Evolutionary conservation across 2,888 invertebrate species (phyloP).

Genomic region (Dicranocentrus wangi): DNA sequence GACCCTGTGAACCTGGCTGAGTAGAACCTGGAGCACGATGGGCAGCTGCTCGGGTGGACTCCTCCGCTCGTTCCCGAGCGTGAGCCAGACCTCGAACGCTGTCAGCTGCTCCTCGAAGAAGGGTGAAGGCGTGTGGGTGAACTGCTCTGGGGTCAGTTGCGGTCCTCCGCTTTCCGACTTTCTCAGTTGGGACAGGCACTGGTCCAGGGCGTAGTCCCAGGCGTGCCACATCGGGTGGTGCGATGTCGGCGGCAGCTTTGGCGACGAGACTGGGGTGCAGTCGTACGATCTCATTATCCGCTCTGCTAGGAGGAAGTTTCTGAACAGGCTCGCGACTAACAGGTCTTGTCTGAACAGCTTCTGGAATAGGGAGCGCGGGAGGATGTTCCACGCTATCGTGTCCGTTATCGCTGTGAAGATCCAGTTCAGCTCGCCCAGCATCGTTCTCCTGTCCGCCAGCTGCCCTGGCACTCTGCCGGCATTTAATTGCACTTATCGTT

Average conservation of each 20-base stretch:
- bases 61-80: conserved; percentile 85
- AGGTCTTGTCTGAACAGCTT: conserved; percentile 96
- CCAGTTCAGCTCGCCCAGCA: conserved; percentile 99
- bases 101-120: conserved; percentile 99
- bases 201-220: conserved; percentile 97
- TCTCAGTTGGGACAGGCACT: conserved; percentile 89
- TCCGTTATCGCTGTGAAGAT: conserved; percentile 99
- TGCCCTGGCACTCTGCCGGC: conserved; percentile 94
- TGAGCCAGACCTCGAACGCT: conserved; percentile 96
- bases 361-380: conserved; percentile 78
- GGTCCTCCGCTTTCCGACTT: no score
- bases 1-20: conserved; percentile 86
- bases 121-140: conserved; percentile 78
- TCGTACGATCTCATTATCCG: conserved; percentile 96
- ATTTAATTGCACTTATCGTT: no score
- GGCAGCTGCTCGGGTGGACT: conserved; percentile 96
- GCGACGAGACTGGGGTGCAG: conserved; percentile 95
- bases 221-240: conserved; percentile 95
- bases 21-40: conserved; percentile 84
- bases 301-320: conserved; percentile 97
- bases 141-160: conserved; percentile 5
- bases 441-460: conserved; percentile 93
- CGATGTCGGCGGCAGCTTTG: conserved; percentile 89
- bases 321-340: conserved; percentile 96
- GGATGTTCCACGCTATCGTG: conserved; percentile 95